Conservation (phyloP, 2,797 vertebrate genomes). For the Poeciliopsis gracilis region DNA sequence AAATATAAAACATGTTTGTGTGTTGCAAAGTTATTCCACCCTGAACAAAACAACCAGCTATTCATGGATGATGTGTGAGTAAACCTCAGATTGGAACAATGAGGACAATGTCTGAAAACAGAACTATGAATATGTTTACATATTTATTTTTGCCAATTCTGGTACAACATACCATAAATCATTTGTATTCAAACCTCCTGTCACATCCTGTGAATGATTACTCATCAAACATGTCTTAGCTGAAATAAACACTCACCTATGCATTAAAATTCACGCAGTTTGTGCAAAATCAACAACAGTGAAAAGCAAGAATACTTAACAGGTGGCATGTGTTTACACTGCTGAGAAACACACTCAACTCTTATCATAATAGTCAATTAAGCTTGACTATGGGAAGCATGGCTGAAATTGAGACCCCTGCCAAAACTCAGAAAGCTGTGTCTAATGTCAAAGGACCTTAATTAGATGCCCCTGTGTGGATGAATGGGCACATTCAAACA, state of each 20-base stretch:
- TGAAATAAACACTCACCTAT: constrained; percentile 8
- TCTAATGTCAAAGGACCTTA: constrained; percentile 75
- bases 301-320: constrained; percentile 19
- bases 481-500: constrained; percentile 77
- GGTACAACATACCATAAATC: too few relatives aligned
- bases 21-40: neutral
- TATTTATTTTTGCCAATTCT: too few relatives aligned
- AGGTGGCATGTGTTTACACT: constrained; percentile 46
- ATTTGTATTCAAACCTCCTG: too few relatives aligned
- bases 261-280: constrained; percentile 14
- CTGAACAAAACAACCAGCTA: neutral
- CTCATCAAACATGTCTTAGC: constrained; percentile 27
- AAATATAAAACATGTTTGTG: neutral
- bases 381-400: constrained; percentile 54
- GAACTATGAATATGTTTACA: neutral
- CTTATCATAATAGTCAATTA: constrained; percentile 77
- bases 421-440: constrained; percentile 51
- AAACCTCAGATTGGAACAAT: neutral
- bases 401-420: constrained; percentile 53
- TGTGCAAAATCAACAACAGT: constrained; percentile 44
- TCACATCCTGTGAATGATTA: constrained; percentile 1
- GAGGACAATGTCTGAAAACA: neutral
- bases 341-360: constrained; percentile 38
- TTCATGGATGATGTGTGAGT: neutral
- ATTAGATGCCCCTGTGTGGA: constrained; percentile 73